Evolutionary conservation across 2,113 vertebrate species (phyloP), one percentile per base, ranked within the genome.

Genomic region (Jacana jacana): DNA sequence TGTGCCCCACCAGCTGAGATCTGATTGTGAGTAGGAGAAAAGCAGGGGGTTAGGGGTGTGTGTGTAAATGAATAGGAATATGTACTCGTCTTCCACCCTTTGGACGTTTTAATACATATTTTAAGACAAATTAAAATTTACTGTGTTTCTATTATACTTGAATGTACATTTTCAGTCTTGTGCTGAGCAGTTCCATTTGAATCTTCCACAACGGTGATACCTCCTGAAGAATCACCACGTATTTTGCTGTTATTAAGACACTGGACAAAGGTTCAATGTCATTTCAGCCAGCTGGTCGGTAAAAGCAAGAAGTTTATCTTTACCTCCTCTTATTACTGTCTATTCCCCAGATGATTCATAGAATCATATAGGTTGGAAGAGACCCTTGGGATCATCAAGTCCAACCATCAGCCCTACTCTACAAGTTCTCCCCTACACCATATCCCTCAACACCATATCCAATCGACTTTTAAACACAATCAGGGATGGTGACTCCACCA

Each of bases 31-130:
- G 17, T 10, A 81, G 35, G 31, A 83, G 25, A 71, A 86, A 60
- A 25, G 1, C 9, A 4, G 13, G 4, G 9, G 12, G 11, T 24
- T 19, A 66, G 82, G 54, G 24, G 1, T 7, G 5, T 12, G 4
- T 11, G 14, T 27, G 11, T 17, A 48, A 58, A 44, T 31, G 0
- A 3, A 33, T 6, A 55, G 52, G 22, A 79, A 46, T n/a, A 42
- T 42, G 5, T 70, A 81, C 25, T 82, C 14, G 25, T 91, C 20
- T 71, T 78, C 42, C 20, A 25, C n/a, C 13, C 49, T 64, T 39
- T 88, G 11, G 16, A 71, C 55, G 13, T 27, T 66, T 78, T 39
- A 92, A 80, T 13, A 68, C 13, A n/a, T 42, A 75, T 39, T 55
- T 82, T 48, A 82, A 57, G 33, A 39, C 30, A 28, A 68, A 66